phyloP scores from a whole-genome alignment of 2,888 invertebrate genomes.

The Synanthedon tipuliformis region DNA sequence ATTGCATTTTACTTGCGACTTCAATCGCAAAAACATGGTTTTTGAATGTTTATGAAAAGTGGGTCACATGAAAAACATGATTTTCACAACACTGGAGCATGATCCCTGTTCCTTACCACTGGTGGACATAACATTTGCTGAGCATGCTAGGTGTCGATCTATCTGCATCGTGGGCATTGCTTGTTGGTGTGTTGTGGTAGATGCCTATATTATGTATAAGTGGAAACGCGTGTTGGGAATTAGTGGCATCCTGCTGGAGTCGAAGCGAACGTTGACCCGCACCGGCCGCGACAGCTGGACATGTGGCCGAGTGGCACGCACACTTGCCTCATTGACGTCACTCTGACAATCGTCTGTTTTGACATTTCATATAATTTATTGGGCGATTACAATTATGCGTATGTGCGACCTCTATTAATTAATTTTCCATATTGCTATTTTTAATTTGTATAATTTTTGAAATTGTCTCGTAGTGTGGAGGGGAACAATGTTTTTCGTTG shows the following conservation, averaged over 20 bases:
- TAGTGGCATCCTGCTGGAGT: constrained; percentile 56
- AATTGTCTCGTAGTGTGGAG: no score
- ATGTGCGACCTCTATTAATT: no score
- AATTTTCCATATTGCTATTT: no score
- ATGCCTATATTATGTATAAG: background rate
- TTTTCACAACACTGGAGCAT: no score
- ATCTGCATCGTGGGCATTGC: background rate
- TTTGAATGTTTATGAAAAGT: no score
- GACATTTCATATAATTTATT: no score
- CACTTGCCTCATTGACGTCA: background rate
- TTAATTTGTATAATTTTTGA: no score
- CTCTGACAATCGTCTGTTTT: background rate
- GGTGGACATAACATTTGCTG: background rate
- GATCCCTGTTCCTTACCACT: background rate
- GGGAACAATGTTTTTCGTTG: no score
- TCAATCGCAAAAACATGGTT: no score
- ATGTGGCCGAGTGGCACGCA: background rate
- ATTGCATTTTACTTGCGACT: no score
- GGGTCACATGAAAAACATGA: no score
- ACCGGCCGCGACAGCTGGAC: background rate
- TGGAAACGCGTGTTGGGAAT: constrained; percentile 45
- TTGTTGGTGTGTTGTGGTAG: background rate
- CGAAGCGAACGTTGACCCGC: constrained; percentile 25
- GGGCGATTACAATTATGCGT: no score
- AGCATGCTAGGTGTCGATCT: background rate